Conservation (phyloP, 2,888 invertebrate species). For the Ochlodes sylvanus region DNA sequence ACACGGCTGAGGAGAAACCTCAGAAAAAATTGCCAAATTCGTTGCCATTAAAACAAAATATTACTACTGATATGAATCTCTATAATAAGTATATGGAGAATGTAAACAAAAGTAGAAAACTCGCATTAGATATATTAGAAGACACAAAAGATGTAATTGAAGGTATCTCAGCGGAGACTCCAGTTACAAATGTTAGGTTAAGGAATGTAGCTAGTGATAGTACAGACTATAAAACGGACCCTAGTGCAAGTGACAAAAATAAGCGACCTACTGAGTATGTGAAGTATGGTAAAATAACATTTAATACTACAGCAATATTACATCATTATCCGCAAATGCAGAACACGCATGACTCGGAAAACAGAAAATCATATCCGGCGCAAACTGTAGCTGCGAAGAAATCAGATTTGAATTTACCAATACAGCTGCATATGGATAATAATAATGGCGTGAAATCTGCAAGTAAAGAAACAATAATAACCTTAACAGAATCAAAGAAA, state of each 20-base stretch:
- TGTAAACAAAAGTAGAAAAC: constrained; percentile 67
- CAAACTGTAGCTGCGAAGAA: constrained; percentile 57
- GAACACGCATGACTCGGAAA: constrained; percentile 52
- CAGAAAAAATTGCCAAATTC: constrained; percentile 75
- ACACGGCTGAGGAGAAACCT: constrained; percentile 72
- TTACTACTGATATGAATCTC: constrained; percentile 76
- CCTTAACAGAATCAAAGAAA: constrained; percentile 43
- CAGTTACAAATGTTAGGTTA: constrained; percentile 51
- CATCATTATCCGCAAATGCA: constrained; percentile 78
- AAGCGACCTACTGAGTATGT: constrained; percentile 70
- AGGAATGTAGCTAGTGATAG: constrained; percentile 55
- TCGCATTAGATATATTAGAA: constrained; percentile 74
- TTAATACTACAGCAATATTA: constrained; percentile 76
- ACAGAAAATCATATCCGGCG: constrained; percentile 24
- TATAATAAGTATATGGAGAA: constrained; percentile 78
- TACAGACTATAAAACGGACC: constrained; percentile 59
- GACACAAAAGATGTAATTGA: constrained; percentile 71
- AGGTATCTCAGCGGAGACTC: constrained; percentile 53
- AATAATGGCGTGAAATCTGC: constrained; percentile 62
- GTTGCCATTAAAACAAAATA: constrained; percentile 76
- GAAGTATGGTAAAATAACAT: constrained; percentile 78
- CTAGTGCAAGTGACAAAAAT: constrained; percentile 66
- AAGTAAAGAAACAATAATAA: constrained; percentile 50
- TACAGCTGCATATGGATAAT: constrained; percentile 57
- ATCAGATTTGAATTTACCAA: constrained; percentile 62